Evolutionary conservation across 2,888 invertebrate species (phyloP), one percentile per base, ranked within the genome.

Genomic region (Drosophila gaucha): DNA sequence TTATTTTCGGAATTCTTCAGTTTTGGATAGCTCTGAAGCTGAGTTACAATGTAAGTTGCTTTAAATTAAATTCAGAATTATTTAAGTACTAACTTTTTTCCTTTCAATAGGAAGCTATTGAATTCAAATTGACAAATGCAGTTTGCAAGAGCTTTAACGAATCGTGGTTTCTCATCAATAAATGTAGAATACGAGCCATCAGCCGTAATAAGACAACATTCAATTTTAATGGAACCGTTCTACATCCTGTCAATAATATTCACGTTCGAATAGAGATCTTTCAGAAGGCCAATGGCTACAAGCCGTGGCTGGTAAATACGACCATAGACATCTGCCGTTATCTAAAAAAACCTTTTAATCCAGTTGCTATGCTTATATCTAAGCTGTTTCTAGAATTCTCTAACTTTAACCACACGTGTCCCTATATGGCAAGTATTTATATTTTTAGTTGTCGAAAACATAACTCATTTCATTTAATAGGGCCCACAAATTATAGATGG

Each of bases 151-250:
- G 49, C n/a, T 56, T 33, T 10, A 80, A 80, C n/a, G 10, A 67
- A 18, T 73, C 75, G 0, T 80, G 70, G 78, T 4, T 78, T 0
- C 3, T 22, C 3, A 28, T 72, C 1, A 28, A 67, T 3, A 44
- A 47, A 9, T 80, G 74, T 14, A 71, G 69, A 1, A n/a, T 79
- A 2, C 66, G 62, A 22, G 83, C 71, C 0, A 22, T 78, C 0
- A 58, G 12, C 20, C 64, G 76, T 0, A 60, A 73, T 28, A 59
- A 18, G 16, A 64, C 54, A 1, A 31, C 24, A 3, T 30, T 76
- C 0, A 76, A 70, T 14, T 2, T 73, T 0, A 55, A 66, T 12
- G 50, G 5, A 1, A 63, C 66, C 4, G 3, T 78, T 0, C 10
- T 64, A 1, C 22, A 71, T 28, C 55, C 62, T 1, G 59, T 52